Base-by-base conservation (phyloP, 2,888 invertebrate species). In the Bursaphelenchus okinawaensis region DNA sequence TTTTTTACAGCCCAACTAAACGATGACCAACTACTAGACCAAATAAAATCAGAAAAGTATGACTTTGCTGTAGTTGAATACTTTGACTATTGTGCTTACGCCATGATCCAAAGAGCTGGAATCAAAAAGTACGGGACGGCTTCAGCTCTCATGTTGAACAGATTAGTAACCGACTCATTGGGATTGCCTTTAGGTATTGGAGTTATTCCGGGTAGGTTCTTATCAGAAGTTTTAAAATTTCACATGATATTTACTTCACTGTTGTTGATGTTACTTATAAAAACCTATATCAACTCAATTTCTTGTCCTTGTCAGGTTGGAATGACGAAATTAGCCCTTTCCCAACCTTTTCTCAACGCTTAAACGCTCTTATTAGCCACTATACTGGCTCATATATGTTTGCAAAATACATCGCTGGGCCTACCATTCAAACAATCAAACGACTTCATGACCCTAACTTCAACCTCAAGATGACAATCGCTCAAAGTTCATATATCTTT, bases 31-130 rank as follows among this genome's bases (percentile, higher is more conserved):
- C 55, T 61, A 7, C 55, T 56, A 24, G 55, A 61, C n/a, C 62
- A 27, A 27, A 55, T 61, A 6, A 19, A n/a, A 7, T 9, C 8
- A 9, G 65, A 64, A 22, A 62, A 68, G n/a, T 64, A 68, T 8
- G 65, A 64, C 59, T 24, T 64, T 23, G 58, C 24, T 12, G 23
- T 64, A 16, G 68, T 67, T 1, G 65, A 64, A 54, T 52, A 12
- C 26, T 68, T 59, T 59, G 63, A 63, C 26, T 29, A 23, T 3
- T 63, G 63, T 26, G 23, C 3, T 22, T 63, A 27, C 22, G 63
- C 22, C 9, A n/a, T 63, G 9, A 8, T 63, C n/a, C 9, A 26
- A 24, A 63, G 63, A 20, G 19, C 28, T 9, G 65, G 65, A 20
- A 65, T 63, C 65, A 1, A 20, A 16, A 63, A 63, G 23, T 65